Conservation (phyloP, 2,797 vertebrate species). For the Chanos chanos region DNA sequence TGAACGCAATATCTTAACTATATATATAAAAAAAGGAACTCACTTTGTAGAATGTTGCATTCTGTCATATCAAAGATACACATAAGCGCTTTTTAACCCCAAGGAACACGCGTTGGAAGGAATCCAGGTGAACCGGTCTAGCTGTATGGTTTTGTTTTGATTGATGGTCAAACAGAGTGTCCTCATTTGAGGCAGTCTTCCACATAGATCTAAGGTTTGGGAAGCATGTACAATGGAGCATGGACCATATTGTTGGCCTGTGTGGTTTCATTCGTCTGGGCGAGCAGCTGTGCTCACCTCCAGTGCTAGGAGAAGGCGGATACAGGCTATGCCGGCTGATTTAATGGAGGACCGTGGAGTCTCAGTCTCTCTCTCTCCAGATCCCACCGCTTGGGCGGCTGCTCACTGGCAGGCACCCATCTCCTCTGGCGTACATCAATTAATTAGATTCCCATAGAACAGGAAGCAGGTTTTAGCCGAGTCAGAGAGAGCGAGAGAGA, state of each 20-base stretch:
- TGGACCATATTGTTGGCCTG: conserved; percentile 9
- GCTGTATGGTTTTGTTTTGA: too few species aligned
- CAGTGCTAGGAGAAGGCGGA: conserved; percentile 18
- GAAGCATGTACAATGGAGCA: not conserved
- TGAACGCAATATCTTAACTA: conserved; percentile 16
- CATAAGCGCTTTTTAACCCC: too few species aligned
- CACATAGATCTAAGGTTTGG: not conserved
- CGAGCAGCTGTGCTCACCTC: conserved; percentile 4
- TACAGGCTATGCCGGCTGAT: conserved; percentile 50
- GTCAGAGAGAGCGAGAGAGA: not conserved
- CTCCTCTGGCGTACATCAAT: conserved; percentile 19
- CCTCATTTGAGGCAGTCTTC: conserved; percentile 16
- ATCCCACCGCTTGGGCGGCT: conserved; percentile 60
- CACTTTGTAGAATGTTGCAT: too few species aligned
- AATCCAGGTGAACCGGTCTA: too few species aligned
- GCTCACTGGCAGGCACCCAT: conserved; percentile 54
- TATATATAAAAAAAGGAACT: too few species aligned
- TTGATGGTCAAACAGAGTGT: too few species aligned
- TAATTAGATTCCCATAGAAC: conserved; percentile 30
- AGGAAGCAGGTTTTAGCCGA: conserved; percentile 21
- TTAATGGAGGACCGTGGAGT: conserved; percentile 55
- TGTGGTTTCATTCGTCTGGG: not conserved
- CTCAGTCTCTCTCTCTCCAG: conserved; percentile 32
- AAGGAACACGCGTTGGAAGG: too few species aligned
- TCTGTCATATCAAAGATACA: too few species aligned